Base-by-base conservation (phyloP, 2,888 invertebrate species). In the Agrilus biguttatus region DNA sequence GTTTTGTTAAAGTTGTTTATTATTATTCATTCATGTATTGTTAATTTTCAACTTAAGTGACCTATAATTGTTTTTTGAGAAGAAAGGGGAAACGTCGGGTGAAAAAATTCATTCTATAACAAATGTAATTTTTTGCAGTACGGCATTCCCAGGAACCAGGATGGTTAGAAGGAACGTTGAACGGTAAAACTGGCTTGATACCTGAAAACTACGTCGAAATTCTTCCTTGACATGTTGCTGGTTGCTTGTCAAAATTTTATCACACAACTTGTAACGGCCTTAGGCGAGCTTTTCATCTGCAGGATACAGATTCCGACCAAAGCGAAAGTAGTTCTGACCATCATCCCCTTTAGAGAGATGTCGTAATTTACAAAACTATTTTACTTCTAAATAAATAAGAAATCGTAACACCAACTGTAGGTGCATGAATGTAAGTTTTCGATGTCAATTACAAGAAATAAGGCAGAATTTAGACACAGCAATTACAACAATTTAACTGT, bases 171-270 rank as follows among this genome's bases (percentile, higher is more conserved):
- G 97, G 97, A 50, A 85, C 87, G 42, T 72, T 96, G 53, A 83
- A 89, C 67, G 95, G 95, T 46, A 83, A 83, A 69, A 83, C 82
- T 39, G 95, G 96, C 40, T 77, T 96, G 51, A 86, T 96, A 67
- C 95, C 95, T 48, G 90, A 90, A 68, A 96, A 96, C 72, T 96
- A 96, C 69, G 92, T 95, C 45, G 92, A 95, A 72, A 76, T 83
- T 56, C 73, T 86, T 60, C 83, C 83, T 53, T 84, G 72, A 75
- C 66, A 61, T 46, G 55, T 54, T 46, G 50, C 52, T 40, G 47
- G 55, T 46, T 60, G 60, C 13, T 51, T 65, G 44, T 58, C 63
- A 21, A 64, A 62, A 53, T 50, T 65, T 33, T 63, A 63, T 39
- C 59, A 58, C 36, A 54, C 60, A 21, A 50, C 65, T 38, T 54